Evolutionary conservation across 2,888 invertebrate genomes (phyloP), one percentile per base, ranked within the genome.

Genomic region (Pseudococcus longispinus): DNA sequence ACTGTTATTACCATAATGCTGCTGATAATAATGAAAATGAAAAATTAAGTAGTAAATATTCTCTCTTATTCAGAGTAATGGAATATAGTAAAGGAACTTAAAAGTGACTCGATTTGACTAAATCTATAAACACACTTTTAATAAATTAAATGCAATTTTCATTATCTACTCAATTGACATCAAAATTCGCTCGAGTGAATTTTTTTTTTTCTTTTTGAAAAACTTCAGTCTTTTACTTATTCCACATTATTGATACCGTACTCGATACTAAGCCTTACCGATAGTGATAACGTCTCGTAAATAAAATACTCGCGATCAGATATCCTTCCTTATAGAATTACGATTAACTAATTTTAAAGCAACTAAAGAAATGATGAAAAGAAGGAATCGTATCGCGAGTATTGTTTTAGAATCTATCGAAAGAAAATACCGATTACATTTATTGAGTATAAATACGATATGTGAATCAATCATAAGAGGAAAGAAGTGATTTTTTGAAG

Each of bases 121-220:
- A 65, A 70, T 6, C 29, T 70, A 70, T 29, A 70, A 8, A 65
- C 29, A 70, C 29, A 29, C 11, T 29, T 26, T 70, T 15, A 70
- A 65, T 70, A 70, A 29, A 70, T 70, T 70, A 70, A 70, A 70
- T 70, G 70, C 70, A 70, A 29, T 70, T 70, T 70, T 15, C 70
- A 70, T 29, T 29, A 70, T 70, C 70, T 70, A 70, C 29, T 70
- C 26, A 70, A 70, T 70, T 70, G 70, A 70, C 70, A 29, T 70
- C 70, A 18, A 51, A 70, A 70, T 70, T 70, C 70, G 70, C 29
- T 70, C 15, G 26, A 26, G 15, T 70, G 70, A 29, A 4, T 70
- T 70, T 70, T 29, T 4, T 15, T 70, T 70, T 70, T 29, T 4
- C 29, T 70, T 29, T 15, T 23, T 51, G 51, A 60, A 60, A 23